Base-by-base conservation (phyloP, 2,888 invertebrate species). In the Chorisops tibialis region DNA sequence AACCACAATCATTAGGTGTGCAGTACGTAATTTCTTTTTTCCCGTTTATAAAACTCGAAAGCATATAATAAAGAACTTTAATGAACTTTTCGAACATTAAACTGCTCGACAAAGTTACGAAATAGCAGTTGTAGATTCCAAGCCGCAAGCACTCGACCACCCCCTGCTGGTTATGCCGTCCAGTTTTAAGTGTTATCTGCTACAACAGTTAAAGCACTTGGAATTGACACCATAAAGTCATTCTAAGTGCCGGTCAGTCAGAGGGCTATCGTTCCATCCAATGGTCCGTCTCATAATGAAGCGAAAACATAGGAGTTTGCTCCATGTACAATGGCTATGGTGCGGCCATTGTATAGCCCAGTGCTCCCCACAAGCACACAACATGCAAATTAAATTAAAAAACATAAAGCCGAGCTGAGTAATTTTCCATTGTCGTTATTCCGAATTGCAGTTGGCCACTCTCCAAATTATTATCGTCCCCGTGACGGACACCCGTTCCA, bases 381-480 rank as follows among this genome's bases (percentile, higher is more conserved):
- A n/a, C 39, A 52, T 52, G 52, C 52, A 52, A 52, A 52, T 52
- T 52, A 52, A 52, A 52, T 59, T 50, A 50, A 59, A 59, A 59
- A 45, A 45, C 47, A 59, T 59, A 38, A 30, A 48, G n/a, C 59
- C 38, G 19, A 18, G 21, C 59, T 48, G 47, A 59, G 48, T 37
- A 59, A 47, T 48, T 48, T 59, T 59, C 59, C 59, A 59, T 37
- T 38, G 48, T 59, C 47, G 22, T 59, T 59, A 18, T 21, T 47
- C 24, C 37, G 59, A 59, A 59, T 59, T n/a, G 59, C 38, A 19
- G 21, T 39, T 59, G 59, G 59, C 22, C 37, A 30, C 47, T 48
- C 7, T 59, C 59, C 59, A 59, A 59, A 59, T 59, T 47, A 59
- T 59, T 48, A 59, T 48, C 47, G 45, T 30, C 37, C 48, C 14